Evolutionary conservation across 2,113 vertebrate genomes (phyloP), one percentile per base, ranked within the genome.

Genomic region (Rousettus leschenaultii): DNA sequence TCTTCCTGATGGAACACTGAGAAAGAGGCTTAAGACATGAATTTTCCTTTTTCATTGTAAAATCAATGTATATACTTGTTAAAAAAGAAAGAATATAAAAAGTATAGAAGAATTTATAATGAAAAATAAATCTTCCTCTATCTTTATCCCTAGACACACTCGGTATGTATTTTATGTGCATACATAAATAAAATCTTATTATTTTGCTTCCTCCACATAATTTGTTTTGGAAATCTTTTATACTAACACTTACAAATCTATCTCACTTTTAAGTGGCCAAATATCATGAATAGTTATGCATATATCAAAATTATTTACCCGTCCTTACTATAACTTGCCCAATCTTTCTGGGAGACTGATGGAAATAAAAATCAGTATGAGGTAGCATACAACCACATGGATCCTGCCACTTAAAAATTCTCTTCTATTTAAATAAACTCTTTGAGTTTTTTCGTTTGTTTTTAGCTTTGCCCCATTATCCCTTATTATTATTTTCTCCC

Each of bases 1-100:
- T 93, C 75, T 96, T 95, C 68, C 78, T n/a, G 13, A 33, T 86
- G n/a, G 43, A 86, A 89, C 14, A 78, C 4, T 89, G 61, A 95
- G 24, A 88, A 79, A 84, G 40, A 93, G 38, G 4, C 51, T 74
- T 35, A 86, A 68, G 83, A 59, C 51, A 80, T 30, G 7, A 88
- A 70, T 93, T 70, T 80, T 70, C 68, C 33, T 24, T 91, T 91
- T 95, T 82, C 66, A 53, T n/a, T 86, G 61, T 45, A 89, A 95
- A 93, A 95, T 89, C 43, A 93, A 45, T 82, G 59, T 1, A 30
- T 40, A 21, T 61, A 48, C 30, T 84, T 38, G 0, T 71, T 63
- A 6, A 38, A 86, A 95, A 91, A 66, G 24, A 35, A 95, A 95
- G 5, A 43, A 18, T 21, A 43, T 82, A 80, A 83, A 91, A 86